phyloP scores from a whole-genome alignment of 2,797 vertebrate species.

The Podarcis lilfordi region DNA sequence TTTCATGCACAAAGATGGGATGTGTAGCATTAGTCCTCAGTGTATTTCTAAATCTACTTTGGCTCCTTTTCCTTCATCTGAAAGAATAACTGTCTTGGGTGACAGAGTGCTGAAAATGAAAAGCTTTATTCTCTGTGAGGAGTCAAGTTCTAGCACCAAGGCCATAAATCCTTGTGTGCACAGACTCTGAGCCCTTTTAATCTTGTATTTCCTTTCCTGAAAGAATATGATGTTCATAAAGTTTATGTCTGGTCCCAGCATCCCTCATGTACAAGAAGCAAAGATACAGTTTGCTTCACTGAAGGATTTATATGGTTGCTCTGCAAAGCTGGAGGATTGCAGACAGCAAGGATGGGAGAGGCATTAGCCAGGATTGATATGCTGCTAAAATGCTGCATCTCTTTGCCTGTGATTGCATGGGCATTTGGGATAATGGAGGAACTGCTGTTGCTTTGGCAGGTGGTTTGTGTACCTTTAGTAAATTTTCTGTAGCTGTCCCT shows the following conservation, averaged over 20 bases:
- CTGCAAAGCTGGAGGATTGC: slow-evolving; percentile 3
- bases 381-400: slow-evolving; percentile 15
- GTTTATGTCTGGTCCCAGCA: slow-evolving; percentile 32
- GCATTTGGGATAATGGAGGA: background rate
- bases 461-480: background rate
- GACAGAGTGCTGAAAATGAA: background rate
- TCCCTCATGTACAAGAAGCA: slow-evolving; percentile 39
- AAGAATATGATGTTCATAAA: slow-evolving; percentile 43
- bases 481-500: background rate
- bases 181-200: slow-evolving; percentile 37
- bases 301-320: slow-evolving; percentile 32
- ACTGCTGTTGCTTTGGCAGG: background rate
- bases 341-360: background rate
- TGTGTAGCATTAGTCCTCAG: background rate
- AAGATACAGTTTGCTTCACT: slow-evolving; percentile 14
- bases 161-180: slow-evolving; percentile 19
- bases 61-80: background rate
- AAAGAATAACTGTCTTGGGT: slow-evolving; percentile 1
- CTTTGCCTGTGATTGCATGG: background rate
- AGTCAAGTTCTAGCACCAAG: background rate
- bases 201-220: slow-evolving; percentile 25
- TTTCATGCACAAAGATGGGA: accelerated
- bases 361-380: background rate
- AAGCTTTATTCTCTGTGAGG: background rate
- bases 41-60: slow-evolving; percentile 16